phyloP scores from a whole-genome alignment of 2,888 invertebrate species.

The Coenonympha arcania region DNA sequence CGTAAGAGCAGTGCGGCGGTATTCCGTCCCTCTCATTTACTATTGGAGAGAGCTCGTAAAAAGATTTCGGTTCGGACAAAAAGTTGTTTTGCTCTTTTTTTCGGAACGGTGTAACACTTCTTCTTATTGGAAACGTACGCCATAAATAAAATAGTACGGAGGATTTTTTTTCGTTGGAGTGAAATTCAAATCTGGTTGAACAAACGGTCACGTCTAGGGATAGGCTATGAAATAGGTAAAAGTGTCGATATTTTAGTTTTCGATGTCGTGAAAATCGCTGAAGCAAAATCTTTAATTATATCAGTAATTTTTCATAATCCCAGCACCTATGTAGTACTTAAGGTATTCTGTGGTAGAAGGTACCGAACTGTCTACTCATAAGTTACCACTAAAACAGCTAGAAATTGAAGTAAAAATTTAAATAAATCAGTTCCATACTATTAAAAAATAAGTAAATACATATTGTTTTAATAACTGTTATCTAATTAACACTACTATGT shows the following conservation, averaged over 20 bases:
- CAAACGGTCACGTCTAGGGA: slow-evolving; percentile 40
- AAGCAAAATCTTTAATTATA: no score
- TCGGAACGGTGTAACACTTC: slow-evolving; percentile 29
- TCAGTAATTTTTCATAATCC: no score
- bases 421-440: no score
- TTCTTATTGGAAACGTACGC: slow-evolving; percentile 59
- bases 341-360: no score
- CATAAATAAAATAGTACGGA: slow-evolving; percentile 62
- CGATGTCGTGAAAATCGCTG: no score
- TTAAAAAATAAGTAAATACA: no score
- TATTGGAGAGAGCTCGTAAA: slow-evolving; percentile 69
- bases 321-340: no score
- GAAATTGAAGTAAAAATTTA: no score
- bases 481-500: no score
- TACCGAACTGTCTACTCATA: no score
- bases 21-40: slow-evolving; percentile 52
- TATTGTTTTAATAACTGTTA: no score
- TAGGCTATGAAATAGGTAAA: slow-evolving; percentile 1
- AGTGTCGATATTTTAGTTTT: not conserved
- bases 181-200: slow-evolving; percentile 58
- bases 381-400: no score
- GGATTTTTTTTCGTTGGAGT: slow-evolving; percentile 42
- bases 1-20: slow-evolving; percentile 37
- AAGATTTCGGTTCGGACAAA: slow-evolving; percentile 61
- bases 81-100: slow-evolving; percentile 71